Evolutionary conservation across 2,888 invertebrate genomes (phyloP), one percentile per base, ranked within the genome.

Genomic region (Ctena decussata): DNA sequence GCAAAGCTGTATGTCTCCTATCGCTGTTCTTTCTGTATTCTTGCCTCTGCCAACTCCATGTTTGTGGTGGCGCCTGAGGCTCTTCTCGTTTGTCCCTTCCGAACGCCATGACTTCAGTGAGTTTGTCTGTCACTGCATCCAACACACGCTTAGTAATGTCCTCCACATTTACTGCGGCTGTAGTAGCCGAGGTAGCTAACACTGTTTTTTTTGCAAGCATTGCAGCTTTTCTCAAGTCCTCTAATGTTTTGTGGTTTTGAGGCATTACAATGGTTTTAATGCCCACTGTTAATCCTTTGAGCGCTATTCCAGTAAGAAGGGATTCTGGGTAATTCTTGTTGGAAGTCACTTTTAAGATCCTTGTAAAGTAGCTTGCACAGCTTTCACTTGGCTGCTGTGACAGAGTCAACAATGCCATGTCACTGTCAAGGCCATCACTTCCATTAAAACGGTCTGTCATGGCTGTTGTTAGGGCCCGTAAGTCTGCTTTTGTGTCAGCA

Each of bases 211-310:
- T 72, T 5, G 78, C 78, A 12, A 77, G 37, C 0, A 35, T 49
- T 2, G 77, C 44, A 2, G 82, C 82, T 27, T 72, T 72, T 8
- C 77, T 0, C 1, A 82, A n/a, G 2, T 65, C 71, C 37, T 82
- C 82, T 5, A 82, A 39, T 2, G 77, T 77, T 3, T 41, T 30
- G 27, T 53, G 41, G 27, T 60, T 60, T 44, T 82, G 82, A 0
- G 77, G 77, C 77, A 82, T 82, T 0, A 77, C 82, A 73, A 82
- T 82, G 18, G 30, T 44, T 49, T 32, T 69, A 8, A 81, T 35
- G 1, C 65, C 35, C 5, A 32, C 1, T 0, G 12, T 70, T 15
- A 76, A 41, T 60, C 80, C 80, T 27, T 60, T 73, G 21, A 73
- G 30, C 18, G 46, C 46, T 46, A 46, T 46, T 46, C 46, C 46